Percentiles rank a stretch among this genome's conserved stretches.
These are phyloP conservation scores for Microcebus ravelobensis DNA, from an alignment of 2,113 vertebrate genomes.

Conservation along the genomic window DNA sequence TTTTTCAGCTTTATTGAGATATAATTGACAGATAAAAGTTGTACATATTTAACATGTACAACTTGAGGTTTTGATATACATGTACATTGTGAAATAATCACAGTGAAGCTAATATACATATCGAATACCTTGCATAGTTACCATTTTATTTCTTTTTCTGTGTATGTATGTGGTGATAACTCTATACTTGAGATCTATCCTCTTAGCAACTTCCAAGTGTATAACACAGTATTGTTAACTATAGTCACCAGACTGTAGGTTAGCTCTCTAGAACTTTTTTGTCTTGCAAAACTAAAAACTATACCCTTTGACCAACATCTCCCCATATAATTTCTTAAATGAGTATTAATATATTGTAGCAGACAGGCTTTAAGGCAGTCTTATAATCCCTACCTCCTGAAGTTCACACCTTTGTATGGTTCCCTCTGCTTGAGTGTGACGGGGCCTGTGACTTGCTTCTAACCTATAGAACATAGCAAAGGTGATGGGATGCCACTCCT, in stretches of 20 bases:
- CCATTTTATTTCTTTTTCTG: not conserved
- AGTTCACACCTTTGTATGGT: slow-evolving; percentile 6
- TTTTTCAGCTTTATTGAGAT: not conserved
- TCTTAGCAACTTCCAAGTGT: not conserved
- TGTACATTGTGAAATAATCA: not conserved
- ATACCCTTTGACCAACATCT: not conserved
- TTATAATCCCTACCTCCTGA: not conserved
- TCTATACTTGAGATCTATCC: not conserved
- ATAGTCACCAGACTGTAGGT: not conserved
- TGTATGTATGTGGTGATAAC: not conserved
- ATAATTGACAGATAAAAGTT: not conserved
- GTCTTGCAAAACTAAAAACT: not conserved
- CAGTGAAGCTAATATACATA: not conserved
- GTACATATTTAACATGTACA: not conserved
- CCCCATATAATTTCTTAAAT: not conserved
- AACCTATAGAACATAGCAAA: not conserved
- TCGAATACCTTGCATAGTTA: not conserved
- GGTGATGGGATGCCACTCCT: not conserved
- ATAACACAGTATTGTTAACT: not conserved
- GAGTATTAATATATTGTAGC: not conserved
- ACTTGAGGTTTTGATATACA: not conserved
- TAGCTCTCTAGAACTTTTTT: not conserved
- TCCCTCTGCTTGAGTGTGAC: not conserved
- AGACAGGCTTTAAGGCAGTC: not conserved
- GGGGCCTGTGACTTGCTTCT: not conserved